Evolutionary conservation across 2,888 invertebrate species (phyloP).

Genomic region (Coelogynopora nodosa): DNA sequence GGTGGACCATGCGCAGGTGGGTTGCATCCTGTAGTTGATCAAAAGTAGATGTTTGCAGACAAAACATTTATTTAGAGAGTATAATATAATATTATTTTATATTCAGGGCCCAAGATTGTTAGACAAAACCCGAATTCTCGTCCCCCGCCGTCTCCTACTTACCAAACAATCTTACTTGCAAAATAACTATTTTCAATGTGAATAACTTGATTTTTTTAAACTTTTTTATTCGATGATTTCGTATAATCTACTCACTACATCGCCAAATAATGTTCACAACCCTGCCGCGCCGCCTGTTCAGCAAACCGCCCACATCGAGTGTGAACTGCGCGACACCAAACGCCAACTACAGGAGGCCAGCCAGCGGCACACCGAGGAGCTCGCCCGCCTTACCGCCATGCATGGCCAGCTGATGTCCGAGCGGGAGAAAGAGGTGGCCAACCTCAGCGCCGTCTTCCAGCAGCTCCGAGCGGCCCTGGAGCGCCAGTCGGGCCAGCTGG

Average conservation of each 20-base stretch:
- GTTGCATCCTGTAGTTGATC: too few relatives aligned
- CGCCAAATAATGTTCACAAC: not conserved
- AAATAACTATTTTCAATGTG: too few relatives aligned
- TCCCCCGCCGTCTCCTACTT: too few relatives aligned
- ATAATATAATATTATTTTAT: too few relatives aligned
- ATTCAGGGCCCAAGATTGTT: too few relatives aligned
- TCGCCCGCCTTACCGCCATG: not conserved
- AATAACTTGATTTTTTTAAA: too few relatives aligned
- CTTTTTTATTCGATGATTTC: too few relatives aligned
- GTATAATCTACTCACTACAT: too few relatives aligned
- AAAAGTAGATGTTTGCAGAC: too few relatives aligned
- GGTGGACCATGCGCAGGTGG: not conserved
- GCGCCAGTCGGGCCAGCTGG: not conserved
- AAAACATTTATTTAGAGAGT: too few relatives aligned
- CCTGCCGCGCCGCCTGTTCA: not conserved
- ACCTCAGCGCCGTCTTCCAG: not conserved
- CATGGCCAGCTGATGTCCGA: not conserved
- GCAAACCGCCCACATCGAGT: not conserved
- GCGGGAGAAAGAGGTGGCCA: constrained; percentile 3
- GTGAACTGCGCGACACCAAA: not conserved
- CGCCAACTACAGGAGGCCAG: not conserved
- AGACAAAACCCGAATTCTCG: too few relatives aligned
- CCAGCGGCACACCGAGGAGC: not conserved
- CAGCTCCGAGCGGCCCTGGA: not conserved
- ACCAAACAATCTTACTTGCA: too few relatives aligned